Conservation (phyloP, 2,113 vertebrate species). For the Lucifuga dentata region DNA sequence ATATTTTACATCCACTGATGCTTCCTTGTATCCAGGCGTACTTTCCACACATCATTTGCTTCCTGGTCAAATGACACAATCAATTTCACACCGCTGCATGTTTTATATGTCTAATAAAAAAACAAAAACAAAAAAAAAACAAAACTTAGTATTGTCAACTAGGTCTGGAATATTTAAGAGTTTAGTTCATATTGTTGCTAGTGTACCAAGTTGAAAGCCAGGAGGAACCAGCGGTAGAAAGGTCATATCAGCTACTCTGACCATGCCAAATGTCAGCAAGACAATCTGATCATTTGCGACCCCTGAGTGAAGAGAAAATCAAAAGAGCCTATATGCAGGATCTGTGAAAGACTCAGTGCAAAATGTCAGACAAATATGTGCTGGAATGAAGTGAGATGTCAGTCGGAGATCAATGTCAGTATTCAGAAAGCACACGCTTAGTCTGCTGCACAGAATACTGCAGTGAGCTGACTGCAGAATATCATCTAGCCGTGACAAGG, state of each 20-base stretch:
- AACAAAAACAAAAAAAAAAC: too few species aligned
- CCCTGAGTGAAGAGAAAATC: constrained; percentile 48
- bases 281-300: constrained; percentile 68
- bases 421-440: constrained; percentile 25
- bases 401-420: constrained; percentile 51
- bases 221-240: constrained; percentile 60
- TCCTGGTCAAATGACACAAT: constrained; percentile 51
- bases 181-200: constrained; percentile 42
- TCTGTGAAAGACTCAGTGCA: constrained; percentile 50
- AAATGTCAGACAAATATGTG: constrained; percentile 72
- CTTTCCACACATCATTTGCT: constrained; percentile 40
- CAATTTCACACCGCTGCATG: constrained; percentile 45
- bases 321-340: constrained; percentile 48
- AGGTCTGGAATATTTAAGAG: constrained; percentile 58
- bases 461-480: background rate
- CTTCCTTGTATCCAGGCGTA: constrained; percentile 39
- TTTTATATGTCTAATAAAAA: constrained; percentile 70
- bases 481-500: background rate
- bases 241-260: constrained; percentile 70
- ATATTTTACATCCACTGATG: constrained; percentile 50
- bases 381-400: constrained; percentile 46
- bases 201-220: constrained; percentile 42
- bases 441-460: background rate
- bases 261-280: constrained; percentile 75
- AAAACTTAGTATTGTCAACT: constrained; percentile 37